Evolutionary conservation across 2,888 invertebrate species (phyloP).

Genomic region (Eilema depressum): DNA sequence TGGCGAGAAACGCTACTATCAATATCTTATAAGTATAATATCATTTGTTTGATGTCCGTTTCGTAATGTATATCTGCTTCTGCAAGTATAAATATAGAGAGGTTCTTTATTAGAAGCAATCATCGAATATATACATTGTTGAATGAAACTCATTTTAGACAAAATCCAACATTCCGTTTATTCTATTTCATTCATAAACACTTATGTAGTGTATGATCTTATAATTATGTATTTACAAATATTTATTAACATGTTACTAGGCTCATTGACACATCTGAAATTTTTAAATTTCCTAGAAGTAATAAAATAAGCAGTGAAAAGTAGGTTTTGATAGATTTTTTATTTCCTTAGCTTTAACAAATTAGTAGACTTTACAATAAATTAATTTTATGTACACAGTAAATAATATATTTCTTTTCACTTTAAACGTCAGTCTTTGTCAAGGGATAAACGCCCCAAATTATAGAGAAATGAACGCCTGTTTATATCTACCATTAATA

Average conservation of each 20-base stretch:
- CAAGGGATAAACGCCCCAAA: slow-evolving; percentile 67
- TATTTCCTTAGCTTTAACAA: slow-evolving; percentile 27
- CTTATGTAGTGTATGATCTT: slow-evolving; percentile 54
- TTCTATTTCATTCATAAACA: slow-evolving; percentile 66
- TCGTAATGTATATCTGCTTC: slow-evolving; percentile 26
- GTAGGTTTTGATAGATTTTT: slow-evolving; percentile 27
- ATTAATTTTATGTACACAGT: slow-evolving; percentile 50
- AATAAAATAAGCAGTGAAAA: slow-evolving; percentile 24
- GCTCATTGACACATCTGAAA: slow-evolving; percentile 47
- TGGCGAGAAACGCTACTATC: slow-evolving; percentile 51
- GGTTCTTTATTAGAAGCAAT: background rate
- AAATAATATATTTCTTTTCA: slow-evolving; percentile 46
- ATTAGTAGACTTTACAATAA: slow-evolving; percentile 35
- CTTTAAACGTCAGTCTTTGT: slow-evolving; percentile 74
- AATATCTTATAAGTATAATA: slow-evolving; percentile 57
- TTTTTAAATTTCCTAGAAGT: slow-evolving; percentile 35
- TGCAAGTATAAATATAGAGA: background rate
- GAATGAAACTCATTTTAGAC: slow-evolving; percentile 39
- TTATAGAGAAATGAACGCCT: slow-evolving; percentile 51
- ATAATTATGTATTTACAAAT: slow-evolving; percentile 63
- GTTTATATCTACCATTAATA: slow-evolving; percentile 30
- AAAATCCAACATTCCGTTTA: slow-evolving; percentile 70
- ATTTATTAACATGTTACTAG: slow-evolving; percentile 46
- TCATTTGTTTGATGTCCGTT: slow-evolving; percentile 55
- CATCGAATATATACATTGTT: background rate